A percentile compares a stretch with the other conserved stretches of the same genome.
These are phyloP conservation scores for Tychaedon coryphoeus DNA, from an alignment of 2,113 vertebrate genomes.

Conservation along the genomic window DNA sequence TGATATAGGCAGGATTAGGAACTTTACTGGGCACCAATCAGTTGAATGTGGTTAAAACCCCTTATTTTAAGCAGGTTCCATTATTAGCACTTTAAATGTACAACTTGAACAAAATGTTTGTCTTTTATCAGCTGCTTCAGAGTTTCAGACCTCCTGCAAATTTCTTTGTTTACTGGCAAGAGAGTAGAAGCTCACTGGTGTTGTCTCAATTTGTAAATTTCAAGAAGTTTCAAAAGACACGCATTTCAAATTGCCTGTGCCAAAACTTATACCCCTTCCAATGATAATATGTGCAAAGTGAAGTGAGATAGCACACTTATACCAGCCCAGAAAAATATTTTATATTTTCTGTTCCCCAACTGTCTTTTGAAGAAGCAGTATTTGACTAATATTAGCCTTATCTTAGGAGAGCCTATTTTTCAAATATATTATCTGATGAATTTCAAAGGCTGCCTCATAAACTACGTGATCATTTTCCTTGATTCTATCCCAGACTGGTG, in stretches of 20 bases:
- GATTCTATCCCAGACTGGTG: background rate
- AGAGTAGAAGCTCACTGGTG: background rate
- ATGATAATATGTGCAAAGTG: background rate
- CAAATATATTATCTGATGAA: background rate
- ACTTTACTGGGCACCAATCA: background rate
- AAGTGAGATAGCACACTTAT: background rate
- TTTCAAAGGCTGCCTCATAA: background rate
- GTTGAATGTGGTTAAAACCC: background rate
- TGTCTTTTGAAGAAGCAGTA: background rate
- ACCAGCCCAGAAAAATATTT: background rate
- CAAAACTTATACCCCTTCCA: background rate
- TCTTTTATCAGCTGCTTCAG: background rate
- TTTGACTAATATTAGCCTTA: background rate
- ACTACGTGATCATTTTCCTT: background rate
- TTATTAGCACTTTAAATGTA: background rate
- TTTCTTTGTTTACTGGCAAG: background rate
- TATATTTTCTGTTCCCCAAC: background rate
- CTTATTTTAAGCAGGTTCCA: background rate
- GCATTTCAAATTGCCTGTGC: background rate
- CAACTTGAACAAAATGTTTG: background rate
- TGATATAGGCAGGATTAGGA: background rate
- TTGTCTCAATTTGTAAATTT: background rate
- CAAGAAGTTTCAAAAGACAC: background rate
- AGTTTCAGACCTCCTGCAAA: background rate
- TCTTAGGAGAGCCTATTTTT: background rate